phyloP scores from a whole-genome alignment of 2,113 vertebrate species.

The Odontesthes bonariensis region DNA sequence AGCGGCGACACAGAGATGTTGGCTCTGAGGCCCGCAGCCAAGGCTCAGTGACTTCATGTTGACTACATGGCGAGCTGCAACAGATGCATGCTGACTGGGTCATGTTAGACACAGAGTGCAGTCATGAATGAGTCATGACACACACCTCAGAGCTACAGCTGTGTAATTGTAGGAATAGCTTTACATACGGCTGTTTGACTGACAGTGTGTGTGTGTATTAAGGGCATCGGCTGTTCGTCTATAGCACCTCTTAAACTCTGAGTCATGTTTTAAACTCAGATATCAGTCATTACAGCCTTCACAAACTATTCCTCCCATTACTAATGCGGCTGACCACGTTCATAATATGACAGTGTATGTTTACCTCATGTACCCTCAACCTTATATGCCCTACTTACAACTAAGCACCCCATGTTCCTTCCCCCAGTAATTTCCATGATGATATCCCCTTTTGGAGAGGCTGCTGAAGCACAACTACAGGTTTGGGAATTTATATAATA shows the following conservation, averaged over 20 bases:
- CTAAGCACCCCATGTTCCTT: slow-evolving; percentile 25
- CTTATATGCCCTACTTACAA: slow-evolving; percentile 47
- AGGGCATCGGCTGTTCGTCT: slow-evolving; percentile 4
- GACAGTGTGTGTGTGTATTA: slow-evolving; percentile 5
- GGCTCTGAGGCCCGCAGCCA: slow-evolving; percentile 23
- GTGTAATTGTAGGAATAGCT: not conserved
- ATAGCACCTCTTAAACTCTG: slow-evolving; percentile 24
- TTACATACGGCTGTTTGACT: not conserved
- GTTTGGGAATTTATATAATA: slow-evolving; percentile 57
- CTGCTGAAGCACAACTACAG: slow-evolving; percentile 57
- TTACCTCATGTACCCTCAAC: slow-evolving; percentile 44
- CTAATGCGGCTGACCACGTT: slow-evolving; percentile 11
- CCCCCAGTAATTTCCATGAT: slow-evolving; percentile 47
- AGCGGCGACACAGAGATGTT: slow-evolving; percentile 7
- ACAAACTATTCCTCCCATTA: slow-evolving; percentile 25
- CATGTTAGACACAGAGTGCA: not conserved
- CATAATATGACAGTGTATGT: slow-evolving; percentile 12
- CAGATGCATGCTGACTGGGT: slow-evolving; percentile 25
- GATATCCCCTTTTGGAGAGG: slow-evolving; percentile 49
- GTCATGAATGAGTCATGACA: slow-evolving; percentile 25
- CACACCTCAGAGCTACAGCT: not conserved
- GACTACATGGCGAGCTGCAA: slow-evolving; percentile 19
- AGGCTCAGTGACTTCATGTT: not conserved
- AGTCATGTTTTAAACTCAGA: slow-evolving; percentile 37
- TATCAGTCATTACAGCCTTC: slow-evolving; percentile 28